A percentile compares a stretch with the other conserved stretches of the same genome.
phyloP scores from a whole-genome alignment of 2,888 invertebrate genomes.

The Phortica okadai region DNA sequence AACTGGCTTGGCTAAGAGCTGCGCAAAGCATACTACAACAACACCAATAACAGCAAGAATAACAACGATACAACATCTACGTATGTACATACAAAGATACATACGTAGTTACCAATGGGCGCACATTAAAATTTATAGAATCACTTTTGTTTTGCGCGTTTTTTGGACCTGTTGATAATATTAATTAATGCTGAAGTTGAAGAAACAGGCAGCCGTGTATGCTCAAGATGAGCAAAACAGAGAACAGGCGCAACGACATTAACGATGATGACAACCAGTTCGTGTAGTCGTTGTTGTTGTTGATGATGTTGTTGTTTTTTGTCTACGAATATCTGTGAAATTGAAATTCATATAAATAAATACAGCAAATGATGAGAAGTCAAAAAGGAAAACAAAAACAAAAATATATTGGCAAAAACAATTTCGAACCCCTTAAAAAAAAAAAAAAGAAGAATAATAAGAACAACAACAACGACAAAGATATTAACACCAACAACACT shows the following conservation, averaged over 20 bases:
- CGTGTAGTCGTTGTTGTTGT: conserved; percentile 34
- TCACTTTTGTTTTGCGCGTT: conserved; percentile 60
- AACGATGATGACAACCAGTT: conserved; percentile 15
- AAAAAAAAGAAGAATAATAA: conserved; percentile 32
- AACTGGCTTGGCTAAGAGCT: conserved; percentile 17
- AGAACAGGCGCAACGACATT: neutral
- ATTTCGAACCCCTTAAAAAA: neutral
- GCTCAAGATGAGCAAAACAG: neutral
- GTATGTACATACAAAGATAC: conserved; percentile 15
- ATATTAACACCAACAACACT: conserved; percentile 46
- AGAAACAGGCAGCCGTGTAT: neutral
- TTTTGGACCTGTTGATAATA: conserved; percentile 35
- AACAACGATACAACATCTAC: neutral
- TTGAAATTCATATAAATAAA: conserved; percentile 24
- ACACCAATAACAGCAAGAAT: neutral
- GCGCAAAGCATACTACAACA: neutral
- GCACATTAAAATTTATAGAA: conserved; percentile 55
- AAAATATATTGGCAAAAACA: neutral
- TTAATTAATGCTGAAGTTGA: conserved; percentile 34
- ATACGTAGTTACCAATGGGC: conserved; percentile 33
- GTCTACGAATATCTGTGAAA: conserved; percentile 46
- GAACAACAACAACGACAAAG: conserved; percentile 32
- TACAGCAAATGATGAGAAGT: conserved; percentile 39
- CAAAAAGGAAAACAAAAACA: conserved; percentile 35
- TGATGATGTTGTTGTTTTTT: conserved; percentile 42